Evolutionary conservation across 2,797 vertebrate genomes (phyloP).

Genomic region (Gallinago nigripennis): DNA sequence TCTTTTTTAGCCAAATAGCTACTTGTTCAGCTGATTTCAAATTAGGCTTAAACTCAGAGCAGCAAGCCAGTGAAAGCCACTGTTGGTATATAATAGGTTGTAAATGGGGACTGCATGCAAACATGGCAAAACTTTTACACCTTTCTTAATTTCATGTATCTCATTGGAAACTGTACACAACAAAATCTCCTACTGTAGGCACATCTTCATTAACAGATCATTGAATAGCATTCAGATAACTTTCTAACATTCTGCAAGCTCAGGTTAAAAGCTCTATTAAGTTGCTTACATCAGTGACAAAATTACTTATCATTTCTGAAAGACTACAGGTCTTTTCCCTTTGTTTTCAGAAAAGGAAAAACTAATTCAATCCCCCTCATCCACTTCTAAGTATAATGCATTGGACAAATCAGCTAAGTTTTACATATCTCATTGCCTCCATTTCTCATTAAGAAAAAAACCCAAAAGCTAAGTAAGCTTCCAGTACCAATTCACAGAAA

Average conservation of each 20-base stretch:
- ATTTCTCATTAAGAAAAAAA: background rate
- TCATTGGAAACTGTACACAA: background rate
- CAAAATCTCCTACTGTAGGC: background rate
- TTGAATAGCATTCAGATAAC: background rate
- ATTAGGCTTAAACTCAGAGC: background rate
- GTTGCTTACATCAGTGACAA: background rate
- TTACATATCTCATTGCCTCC: accelerated
- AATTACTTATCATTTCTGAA: background rate
- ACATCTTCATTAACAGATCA: background rate
- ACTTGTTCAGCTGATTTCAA: background rate
- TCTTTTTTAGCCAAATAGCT: background rate
- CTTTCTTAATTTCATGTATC: background rate
- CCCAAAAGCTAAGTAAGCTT: background rate
- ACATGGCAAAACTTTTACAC: background rate
- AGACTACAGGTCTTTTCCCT: background rate
- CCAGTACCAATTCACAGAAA: background rate
- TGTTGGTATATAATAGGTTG: accelerated
- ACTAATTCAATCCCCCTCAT: accelerated
- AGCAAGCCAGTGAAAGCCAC: background rate
- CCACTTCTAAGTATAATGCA: background rate
- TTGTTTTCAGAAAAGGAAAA: background rate
- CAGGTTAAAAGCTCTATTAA: background rate
- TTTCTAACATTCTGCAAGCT: background rate
- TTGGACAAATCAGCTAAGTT: background rate
- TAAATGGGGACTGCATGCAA: background rate